phyloP scores from a whole-genome alignment of 2,797 vertebrate species.

The Sebastes miniatus region DNA sequence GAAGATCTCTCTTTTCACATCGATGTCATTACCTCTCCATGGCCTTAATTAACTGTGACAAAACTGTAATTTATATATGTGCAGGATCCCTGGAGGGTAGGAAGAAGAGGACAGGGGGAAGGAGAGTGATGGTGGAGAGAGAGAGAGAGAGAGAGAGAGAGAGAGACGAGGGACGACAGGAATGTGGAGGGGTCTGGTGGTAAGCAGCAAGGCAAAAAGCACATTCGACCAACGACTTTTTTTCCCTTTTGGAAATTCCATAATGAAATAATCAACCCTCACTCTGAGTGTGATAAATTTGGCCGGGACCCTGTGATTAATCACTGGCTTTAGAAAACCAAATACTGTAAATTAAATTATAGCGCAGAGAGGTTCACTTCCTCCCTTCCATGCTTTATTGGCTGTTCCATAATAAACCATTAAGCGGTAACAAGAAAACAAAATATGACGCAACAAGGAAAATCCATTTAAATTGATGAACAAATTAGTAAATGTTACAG shows the following conservation, averaged over 20 bases:
- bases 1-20: not conserved
- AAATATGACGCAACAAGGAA: constrained; percentile 33
- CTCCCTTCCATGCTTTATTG: constrained; percentile 42
- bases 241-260: constrained; percentile 45
- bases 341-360: constrained; percentile 68
- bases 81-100: constrained; percentile 9
- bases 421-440: constrained; percentile 52
- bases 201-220: constrained; percentile 43
- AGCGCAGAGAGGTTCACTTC: constrained; percentile 54
- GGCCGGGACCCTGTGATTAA: constrained; percentile 58
- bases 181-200: constrained; percentile 4
- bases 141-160: not conserved
- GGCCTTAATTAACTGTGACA: constrained; percentile 48
- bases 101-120: not conserved
- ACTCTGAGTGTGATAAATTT: constrained; percentile 66
- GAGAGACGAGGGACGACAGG: constrained; percentile 58
- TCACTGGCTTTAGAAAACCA: constrained; percentile 60
- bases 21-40: constrained; percentile 27
- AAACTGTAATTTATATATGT: constrained; percentile 54
- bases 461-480: constrained; percentile 69
- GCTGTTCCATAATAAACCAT: constrained; percentile 58
- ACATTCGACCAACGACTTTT: constrained; percentile 49
- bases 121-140: constrained; percentile 20
- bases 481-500: constrained; percentile 64
- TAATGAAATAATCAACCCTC: constrained; percentile 74